phyloP scores from a whole-genome alignment of 1,140 invertebrate genomes.

The Trichogramma pretiosum region DNA sequence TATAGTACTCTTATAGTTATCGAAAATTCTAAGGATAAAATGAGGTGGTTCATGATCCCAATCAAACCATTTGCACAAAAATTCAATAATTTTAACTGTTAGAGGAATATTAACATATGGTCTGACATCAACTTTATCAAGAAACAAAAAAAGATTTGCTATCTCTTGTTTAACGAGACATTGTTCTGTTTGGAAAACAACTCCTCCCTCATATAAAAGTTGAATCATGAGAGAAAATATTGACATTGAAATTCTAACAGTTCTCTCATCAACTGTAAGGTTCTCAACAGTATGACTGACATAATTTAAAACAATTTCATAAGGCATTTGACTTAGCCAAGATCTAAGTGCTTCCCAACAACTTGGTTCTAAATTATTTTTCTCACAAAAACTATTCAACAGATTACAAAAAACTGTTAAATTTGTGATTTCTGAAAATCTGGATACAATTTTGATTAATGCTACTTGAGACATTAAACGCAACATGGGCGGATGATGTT shows the following conservation, averaged over 20 bases:
- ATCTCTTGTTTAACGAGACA: slow-evolving; percentile 5
- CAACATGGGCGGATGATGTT: slow-evolving; percentile 23
- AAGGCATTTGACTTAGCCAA: slow-evolving; percentile 5
- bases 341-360: slow-evolving; percentile 2
- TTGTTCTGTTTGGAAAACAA: slow-evolving; percentile 9
- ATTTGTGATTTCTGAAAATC: slow-evolving; percentile 13
- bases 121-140: slow-evolving; percentile 17
- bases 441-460: slow-evolving; percentile 22
- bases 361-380: slow-evolving; percentile 6
- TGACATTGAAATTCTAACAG: slow-evolving; percentile 3
- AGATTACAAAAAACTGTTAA: slow-evolving; percentile 12
- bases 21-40: slow-evolving; percentile 5
- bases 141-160: not conserved
- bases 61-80: slow-evolving; percentile 12
- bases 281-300: not conserved
- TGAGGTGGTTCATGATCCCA: not conserved
- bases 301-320: not conserved
- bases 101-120: slow-evolving; percentile 16
- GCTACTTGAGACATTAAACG: slow-evolving; percentile 23
- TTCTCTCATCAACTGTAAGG: slow-evolving; percentile 1
- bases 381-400: slow-evolving; percentile 22
- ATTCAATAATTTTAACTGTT: slow-evolving; percentile 11
- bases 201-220: slow-evolving; percentile 7
- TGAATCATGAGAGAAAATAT: slow-evolving; percentile 13
- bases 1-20: slow-evolving; percentile 5